Base-by-base conservation (phyloP, 2,888 invertebrate species). In the Margaritifera margaritifera region DNA sequence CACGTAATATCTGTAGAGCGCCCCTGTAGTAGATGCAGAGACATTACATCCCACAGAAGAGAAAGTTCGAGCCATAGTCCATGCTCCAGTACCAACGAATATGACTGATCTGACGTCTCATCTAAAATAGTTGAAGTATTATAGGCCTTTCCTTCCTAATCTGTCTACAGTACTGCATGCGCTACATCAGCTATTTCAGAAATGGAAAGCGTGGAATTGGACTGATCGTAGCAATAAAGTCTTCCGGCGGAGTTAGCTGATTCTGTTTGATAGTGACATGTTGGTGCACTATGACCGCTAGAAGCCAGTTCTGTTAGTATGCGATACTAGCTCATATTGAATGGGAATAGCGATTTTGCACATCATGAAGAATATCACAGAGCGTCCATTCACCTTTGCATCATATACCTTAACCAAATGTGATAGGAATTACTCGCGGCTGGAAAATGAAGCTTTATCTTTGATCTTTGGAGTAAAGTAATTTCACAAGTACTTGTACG, bases 321-420 rank as follows among this genome's bases (percentile, higher is more conserved):
- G 86, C 58, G 90, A 91, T 79, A 90, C 90, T 4, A 87, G 86
- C 50, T 63, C 69, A 18, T 74, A 71, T 56, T 88, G 87, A 22
- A 68, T 87, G 51, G 87, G 86, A 54, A 85, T 88, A 1, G 87
- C 89, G 6, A 51, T 81, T 18, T 68, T 68, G 18, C 82, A 82
- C 59, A 56, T 50, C 19, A 62, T 70, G 64, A 60, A 53, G 19
- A 69, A 74, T 52, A 71, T 71, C 18, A 53, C 67, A 24, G 68
- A 75, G 50, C 53, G 68, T 18, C 71, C 73, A 52, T 71, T 71
- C n/a, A 71, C 71, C 1, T 75, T 64, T 57, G 62, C 71, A 4
- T 71, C 68, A n/a, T n/a, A 56, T 27, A 71, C 78, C 20, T 60
- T 81, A 22, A 62, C 75, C 20, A 54, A 62, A 22, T 68, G 77